A percentile compares a stretch with the other conserved stretches of the same genome.
Conservation (phyloP, 2,797 vertebrate genomes). For the Oreortyx pictus region DNA sequence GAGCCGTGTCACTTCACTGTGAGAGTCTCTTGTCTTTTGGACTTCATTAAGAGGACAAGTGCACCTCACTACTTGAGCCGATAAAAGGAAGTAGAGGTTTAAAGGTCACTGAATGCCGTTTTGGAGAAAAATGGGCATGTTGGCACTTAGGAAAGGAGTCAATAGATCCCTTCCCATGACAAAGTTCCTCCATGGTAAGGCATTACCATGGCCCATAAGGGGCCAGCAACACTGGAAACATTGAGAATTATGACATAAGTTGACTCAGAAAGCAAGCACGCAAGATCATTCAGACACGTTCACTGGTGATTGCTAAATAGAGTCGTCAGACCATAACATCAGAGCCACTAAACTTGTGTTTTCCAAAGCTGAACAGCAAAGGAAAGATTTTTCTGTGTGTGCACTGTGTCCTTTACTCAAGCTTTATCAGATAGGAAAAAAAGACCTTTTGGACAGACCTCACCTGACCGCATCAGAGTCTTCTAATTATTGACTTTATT, state of each 20-base stretch:
- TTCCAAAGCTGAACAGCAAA: background rate
- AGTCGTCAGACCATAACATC: background rate
- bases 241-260: background rate
- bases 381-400: background rate
- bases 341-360: background rate
- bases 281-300: background rate
- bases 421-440: background rate
- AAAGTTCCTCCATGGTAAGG: background rate
- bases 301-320: background rate
- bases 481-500: background rate
- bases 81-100: background rate
- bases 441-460: background rate
- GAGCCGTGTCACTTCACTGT: background rate
- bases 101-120: background rate
- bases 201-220: background rate
- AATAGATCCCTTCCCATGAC: background rate
- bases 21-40: slow-evolving; percentile 9
- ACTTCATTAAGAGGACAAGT: slow-evolving; percentile 3
- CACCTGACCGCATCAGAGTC: background rate
- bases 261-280: background rate
- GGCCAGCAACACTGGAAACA: background rate
- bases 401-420: background rate
- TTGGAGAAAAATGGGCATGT: background rate
- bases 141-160: background rate
- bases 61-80: background rate